Evolutionary conservation across 92 coral and sea anemone species (phyloP).

Genomic region (Siderastrea radians): DNA sequence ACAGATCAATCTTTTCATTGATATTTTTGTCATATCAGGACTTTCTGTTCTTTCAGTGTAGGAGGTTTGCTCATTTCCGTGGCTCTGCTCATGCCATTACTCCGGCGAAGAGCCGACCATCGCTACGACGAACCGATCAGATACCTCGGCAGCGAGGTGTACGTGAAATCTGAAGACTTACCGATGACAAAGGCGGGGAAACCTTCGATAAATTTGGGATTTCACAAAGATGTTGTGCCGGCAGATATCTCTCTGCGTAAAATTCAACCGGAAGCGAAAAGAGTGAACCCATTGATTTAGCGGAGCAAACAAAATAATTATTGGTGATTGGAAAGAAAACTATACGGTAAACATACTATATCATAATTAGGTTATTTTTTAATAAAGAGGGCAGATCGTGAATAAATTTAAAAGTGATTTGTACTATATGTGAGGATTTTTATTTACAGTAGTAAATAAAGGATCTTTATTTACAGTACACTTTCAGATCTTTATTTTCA

Average conservation of each 20-base stretch:
- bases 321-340: not conserved
- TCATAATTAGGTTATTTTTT: too few relatives aligned
- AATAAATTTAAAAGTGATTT: too few relatives aligned
- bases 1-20: constrained; percentile 65
- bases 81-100: constrained; percentile 84
- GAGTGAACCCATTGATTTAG: constrained; percentile 67
- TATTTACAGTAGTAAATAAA: too few relatives aligned
- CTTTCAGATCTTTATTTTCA: too few relatives aligned
- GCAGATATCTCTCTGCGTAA: constrained; percentile 76
- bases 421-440: too few relatives aligned
- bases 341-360: too few relatives aligned
- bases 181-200: constrained; percentile 48
- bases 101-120: constrained; percentile 61
- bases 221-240: constrained; percentile 82
- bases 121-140: constrained; percentile 59
- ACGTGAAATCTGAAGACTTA: constrained; percentile 81
- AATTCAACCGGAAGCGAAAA: constrained; percentile 81
- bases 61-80: constrained; percentile 86
- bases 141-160: constrained; percentile 84
- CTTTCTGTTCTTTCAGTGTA: constrained; percentile 78
- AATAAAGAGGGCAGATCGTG: too few relatives aligned
- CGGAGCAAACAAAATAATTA: not conserved
- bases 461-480: too few relatives aligned
- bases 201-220: constrained; percentile 71
- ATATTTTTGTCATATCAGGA: constrained; percentile 83